phyloP scores from a whole-genome alignment of 2,888 invertebrate species.

The Biston stratarius region DNA sequence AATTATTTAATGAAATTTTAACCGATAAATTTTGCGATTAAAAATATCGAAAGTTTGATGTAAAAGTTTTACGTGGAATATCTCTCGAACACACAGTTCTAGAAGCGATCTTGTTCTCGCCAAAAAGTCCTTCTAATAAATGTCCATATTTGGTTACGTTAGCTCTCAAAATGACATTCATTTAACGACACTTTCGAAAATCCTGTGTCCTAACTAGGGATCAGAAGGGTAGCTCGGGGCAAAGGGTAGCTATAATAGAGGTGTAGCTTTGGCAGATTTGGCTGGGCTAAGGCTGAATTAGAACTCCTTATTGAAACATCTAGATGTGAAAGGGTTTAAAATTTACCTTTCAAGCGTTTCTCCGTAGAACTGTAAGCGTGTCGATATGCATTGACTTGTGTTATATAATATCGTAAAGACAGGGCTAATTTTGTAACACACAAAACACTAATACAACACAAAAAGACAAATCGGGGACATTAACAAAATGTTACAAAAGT shows the following conservation, averaged over 20 bases:
- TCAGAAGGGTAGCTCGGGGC: conserved; percentile 4
- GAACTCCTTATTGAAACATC: conserved; percentile 31
- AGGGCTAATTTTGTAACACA: not conserved
- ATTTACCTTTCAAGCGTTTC: not conserved
- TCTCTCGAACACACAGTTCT: no score
- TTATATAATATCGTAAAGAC: not conserved
- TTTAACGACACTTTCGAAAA: conserved; percentile 14
- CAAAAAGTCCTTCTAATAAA: not conserved
- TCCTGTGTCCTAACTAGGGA: conserved; percentile 15
- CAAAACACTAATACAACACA: no score
- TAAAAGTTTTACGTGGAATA: no score
- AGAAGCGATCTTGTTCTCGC: no score
- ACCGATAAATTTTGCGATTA: no score
- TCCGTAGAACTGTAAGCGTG: conserved; percentile 3
- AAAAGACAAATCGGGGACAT: no score
- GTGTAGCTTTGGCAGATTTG: conserved; percentile 25
- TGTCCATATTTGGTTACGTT: not conserved
- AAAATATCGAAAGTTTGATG: no score
- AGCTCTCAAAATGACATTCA: conserved; percentile 18
- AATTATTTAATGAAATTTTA: no score
- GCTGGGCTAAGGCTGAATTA: conserved; percentile 22
- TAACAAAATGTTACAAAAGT: no score
- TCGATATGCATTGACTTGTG: not conserved
- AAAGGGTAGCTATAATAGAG: conserved; percentile 17
- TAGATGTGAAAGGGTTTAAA: conserved; percentile 21